Evolutionary conservation across 1,140 invertebrate genomes (phyloP), one percentile per base, ranked within the genome.

Genomic region (Penaeus indicus): DNA sequence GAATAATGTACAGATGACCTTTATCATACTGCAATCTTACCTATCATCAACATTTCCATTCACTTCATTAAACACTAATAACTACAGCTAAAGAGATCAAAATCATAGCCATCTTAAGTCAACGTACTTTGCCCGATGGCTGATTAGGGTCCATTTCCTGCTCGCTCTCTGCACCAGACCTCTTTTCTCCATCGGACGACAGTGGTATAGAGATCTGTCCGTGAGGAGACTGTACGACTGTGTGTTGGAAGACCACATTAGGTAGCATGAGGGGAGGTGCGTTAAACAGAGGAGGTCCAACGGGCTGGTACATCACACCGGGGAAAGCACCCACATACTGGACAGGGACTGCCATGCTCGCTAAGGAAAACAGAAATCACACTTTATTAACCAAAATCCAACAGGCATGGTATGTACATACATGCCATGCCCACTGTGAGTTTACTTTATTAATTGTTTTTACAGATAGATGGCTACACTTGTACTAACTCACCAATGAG

Each of bases 221-320:
- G 21, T 84, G n/a, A 13, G 85, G 62, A 32, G 85, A 47, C 27
- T 86, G 90, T 32, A 91, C 83, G 16, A 90, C 81, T 18, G 89
- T 90, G 81, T 88, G 86, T 22, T 87, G 92, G 60, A 93, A 92
- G 13, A 93, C 91, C 32, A 94, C 91, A 2, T 94, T 92, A 75
- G 93, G 92, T 89, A 93, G 94, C 90, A 94, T 93, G 85, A 94
- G 92, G 7, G 93, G 83, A 18, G 89, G 91, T 1, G 92, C 89
- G 22, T 93, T 92, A 69, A 94, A 92, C 25, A 94, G 92, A 4
- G 94, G 92, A 25, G 89, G 85, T 32, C 61, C 89, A 13, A 90
- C 81, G n/a, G 89, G 92, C 18, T 94, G 93, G 91, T 95, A 95
- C 91, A 95, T 93, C 60, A 95, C 91, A 0, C 93, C 93, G 13